Percentiles rank a stretch among this genome's conserved stretches.
phyloP scores from a whole-genome alignment of 2,888 invertebrate genomes.

The Cantharis lateralis region DNA sequence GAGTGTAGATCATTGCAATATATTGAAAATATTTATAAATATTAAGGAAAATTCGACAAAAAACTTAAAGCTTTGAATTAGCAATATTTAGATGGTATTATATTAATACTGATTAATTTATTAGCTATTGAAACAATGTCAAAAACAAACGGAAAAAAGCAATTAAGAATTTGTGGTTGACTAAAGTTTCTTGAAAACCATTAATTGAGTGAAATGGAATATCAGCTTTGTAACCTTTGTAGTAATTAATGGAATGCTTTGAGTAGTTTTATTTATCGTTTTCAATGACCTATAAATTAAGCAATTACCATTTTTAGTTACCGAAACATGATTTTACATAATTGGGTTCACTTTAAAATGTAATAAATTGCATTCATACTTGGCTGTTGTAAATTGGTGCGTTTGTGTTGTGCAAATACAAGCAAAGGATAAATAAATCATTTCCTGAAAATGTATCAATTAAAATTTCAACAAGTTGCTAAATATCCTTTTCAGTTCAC shows the following conservation, averaged over 20 bases:
- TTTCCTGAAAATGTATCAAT: background rate
- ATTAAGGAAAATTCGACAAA: too few species aligned
- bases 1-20: too few species aligned
- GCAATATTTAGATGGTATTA: too few species aligned
- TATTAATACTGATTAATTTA: background rate
- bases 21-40: too few species aligned
- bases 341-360: background rate
- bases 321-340: background rate
- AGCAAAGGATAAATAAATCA: background rate
- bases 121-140: background rate
- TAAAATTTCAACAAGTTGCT: background rate
- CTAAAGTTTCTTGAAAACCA: background rate
- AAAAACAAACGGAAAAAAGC: background rate
- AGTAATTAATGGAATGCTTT: background rate
- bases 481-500: background rate
- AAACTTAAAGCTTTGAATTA: too few species aligned
- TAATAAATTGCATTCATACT: background rate
- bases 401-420: background rate
- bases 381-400: background rate
- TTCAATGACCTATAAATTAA: background rate
- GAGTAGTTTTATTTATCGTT: background rate
- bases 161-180: background rate
- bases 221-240: background rate
- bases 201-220: background rate
- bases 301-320: background rate